These are phyloP conservation scores for Strigamia transsilvanica DNA, from an alignment of 2,888 invertebrate genomes.

Conservation along the genomic window DNA sequence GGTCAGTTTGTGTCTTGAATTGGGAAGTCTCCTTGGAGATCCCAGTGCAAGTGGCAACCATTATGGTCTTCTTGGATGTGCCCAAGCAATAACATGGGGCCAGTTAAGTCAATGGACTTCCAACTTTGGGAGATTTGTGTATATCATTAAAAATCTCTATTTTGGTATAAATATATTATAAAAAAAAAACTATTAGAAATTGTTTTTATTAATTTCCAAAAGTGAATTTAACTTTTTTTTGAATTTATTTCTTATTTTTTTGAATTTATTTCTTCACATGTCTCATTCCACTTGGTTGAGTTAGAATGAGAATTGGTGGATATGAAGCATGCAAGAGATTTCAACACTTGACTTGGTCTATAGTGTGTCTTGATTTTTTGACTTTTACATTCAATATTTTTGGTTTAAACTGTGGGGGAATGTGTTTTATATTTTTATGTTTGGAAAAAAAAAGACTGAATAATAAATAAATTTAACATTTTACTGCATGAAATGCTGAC, in stretches of 20 bases:
- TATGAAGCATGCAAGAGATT: conserved; percentile 15
- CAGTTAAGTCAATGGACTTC: conserved; percentile 28
- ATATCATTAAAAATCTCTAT: neutral
- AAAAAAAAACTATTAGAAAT: too few relatives aligned
- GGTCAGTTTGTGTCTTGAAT: conserved; percentile 42
- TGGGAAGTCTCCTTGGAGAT: conserved; percentile 17
- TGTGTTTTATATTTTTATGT: too few relatives aligned
- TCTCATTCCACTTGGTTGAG: neutral
- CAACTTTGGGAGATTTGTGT: neutral
- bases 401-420: too few relatives aligned
- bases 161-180: neutral
- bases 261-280: neutral
- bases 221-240: neutral
- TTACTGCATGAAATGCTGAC: too few relatives aligned
- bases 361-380: too few relatives aligned
- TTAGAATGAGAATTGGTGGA: conserved; percentile 39
- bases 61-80: conserved; percentile 25
- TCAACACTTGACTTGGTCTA: conserved; percentile 5
- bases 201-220: too few relatives aligned
- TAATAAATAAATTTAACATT: too few relatives aligned
- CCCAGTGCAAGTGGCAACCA: conserved; percentile 26
- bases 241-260: neutral
- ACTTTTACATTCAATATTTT: too few relatives aligned
- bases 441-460: too few relatives aligned
- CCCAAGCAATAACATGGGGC: conserved; percentile 15